Base-by-base conservation (phyloP, 1,140 invertebrate species). In the Megathymus violae region DNA sequence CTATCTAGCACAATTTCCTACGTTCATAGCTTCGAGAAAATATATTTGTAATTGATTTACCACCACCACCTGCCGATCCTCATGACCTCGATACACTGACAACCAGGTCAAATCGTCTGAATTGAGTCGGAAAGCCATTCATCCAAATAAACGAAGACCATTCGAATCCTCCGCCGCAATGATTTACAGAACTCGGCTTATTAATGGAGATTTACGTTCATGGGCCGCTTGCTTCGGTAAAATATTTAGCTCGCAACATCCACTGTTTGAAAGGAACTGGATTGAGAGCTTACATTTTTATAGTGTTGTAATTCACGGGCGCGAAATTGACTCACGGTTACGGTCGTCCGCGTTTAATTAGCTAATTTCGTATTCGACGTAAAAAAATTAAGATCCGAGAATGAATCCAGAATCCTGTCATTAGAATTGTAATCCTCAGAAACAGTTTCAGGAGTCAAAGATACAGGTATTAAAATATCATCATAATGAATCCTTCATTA, bases 91-190 rank as follows among this genome's bases (percentile, higher is more conserved):
- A 59, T 59, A 59, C 43, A 36, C 34, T 36, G 34, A 36, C 34
- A 27, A 34, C 54, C 54, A 25, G 54, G 54, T 56, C 36, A 56
- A n/a, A 14, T 22, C 41, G 54, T 34, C 52, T 10, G 41, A 31
- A 34, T 25, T 43, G 43, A 36, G 25, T 36, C 41, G 41, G 25
- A 46, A 36, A 59, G 54, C 54, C 54, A 59, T 59, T 59, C 54
- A 31, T 59, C 54, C 54, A 46, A 59, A 59, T 47, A 59, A 58
- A 47, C 56, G 27, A 47, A 59, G 56, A 59, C 56, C 43, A 46
- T 59, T 47, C 56, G 27, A 47, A 47, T 47, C 43, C 14, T 31
- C 25, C 41, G 22, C 41, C 27, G 43, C 54, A 58, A 46, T 58
- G 41, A 58, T 46, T 58, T 58, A 56, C 38, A 58, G 54, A 36